These are phyloP conservation scores for Stenopsyche tienmushanensis DNA, from an alignment of 1,140 invertebrate genomes.

Conservation along the genomic window DNA sequence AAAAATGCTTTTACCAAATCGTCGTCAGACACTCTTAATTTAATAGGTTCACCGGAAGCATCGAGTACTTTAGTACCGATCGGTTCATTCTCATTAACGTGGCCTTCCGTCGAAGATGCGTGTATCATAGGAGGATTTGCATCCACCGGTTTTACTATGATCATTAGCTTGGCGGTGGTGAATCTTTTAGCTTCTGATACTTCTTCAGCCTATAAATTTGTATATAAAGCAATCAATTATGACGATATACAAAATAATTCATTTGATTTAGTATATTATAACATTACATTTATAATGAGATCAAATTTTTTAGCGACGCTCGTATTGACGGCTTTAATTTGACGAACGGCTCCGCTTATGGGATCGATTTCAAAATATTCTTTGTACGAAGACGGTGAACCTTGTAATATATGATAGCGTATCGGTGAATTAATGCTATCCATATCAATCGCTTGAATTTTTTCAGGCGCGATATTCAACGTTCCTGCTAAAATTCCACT, in stretches of 20 bases:
- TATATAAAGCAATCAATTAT: not conserved
- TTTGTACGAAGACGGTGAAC: slow-evolving; percentile 70
- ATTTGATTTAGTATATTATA: not conserved
- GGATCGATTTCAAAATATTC: slow-evolving; percentile 85
- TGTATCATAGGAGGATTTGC: slow-evolving; percentile 78
- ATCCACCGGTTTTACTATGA: slow-evolving; percentile 81
- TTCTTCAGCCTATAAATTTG: slow-evolving; percentile 71
- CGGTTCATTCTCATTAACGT: slow-evolving; percentile 82
- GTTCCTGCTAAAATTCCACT: slow-evolving; percentile 79
- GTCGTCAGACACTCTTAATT: slow-evolving; percentile 73
- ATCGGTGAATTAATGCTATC: slow-evolving; percentile 82
- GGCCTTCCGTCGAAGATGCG: slow-evolving; percentile 71
- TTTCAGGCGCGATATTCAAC: slow-evolving; percentile 80
- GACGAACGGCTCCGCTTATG: slow-evolving; percentile 75
- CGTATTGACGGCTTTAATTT: slow-evolving; percentile 77
- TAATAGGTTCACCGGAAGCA: slow-evolving; percentile 64
- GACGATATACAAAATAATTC: not conserved
- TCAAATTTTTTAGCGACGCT: slow-evolving; percentile 71
- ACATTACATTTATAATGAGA: slow-evolving; percentile 55
- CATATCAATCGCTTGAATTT: slow-evolving; percentile 85
- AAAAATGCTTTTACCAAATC: slow-evolving; percentile 66
- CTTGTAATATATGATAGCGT: slow-evolving; percentile 78
- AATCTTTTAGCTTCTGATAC: slow-evolving; percentile 73
- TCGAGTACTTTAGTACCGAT: slow-evolving; percentile 80
- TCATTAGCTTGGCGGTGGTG: slow-evolving; percentile 77